Evolutionary conservation across 2,888 invertebrate species (phyloP), one percentile per base, ranked within the genome.

Genomic region (Acleris cristana): DNA sequence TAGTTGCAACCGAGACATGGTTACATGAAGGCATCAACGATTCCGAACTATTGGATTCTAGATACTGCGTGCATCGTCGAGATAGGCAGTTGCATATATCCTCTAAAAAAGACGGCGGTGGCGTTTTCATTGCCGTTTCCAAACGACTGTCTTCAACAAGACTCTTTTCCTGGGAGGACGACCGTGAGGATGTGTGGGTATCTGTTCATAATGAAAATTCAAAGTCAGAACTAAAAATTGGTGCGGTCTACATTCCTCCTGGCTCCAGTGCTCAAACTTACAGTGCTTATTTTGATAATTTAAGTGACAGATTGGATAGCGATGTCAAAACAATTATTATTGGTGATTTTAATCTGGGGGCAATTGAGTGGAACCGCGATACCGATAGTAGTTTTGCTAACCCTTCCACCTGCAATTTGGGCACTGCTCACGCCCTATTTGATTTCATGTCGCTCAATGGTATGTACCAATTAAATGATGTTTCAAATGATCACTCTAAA

Each of bases 31-130:
- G 49, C 10, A 49, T 49, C 5, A n/a, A 49, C 21, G 21, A 21
- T 1, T 21, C 21, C 1, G 21, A 21, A 21, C 21, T 21, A 21
- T 21, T 21, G 21, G 49, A 49, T 49, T n/a, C 6, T 10, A 49
- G 49, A 49, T 49, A 49, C 19, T 19, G 49, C 10, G n/a, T 49
- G n/a, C n/a, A 49, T 49, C 49, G 49, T 19, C 49, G 49, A n/a
- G 49, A 49, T 10, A 49, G 49, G 19, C 18, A 49, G 8, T 6
- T 49, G 3, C 3, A n/a, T 18, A 6, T n/a, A 5, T 18, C 49
- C 6, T 49, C 49, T 2, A 49, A 49, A 19, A 49, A 49, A 49
- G 49, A 49, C 10, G 49, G 49, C 19, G 19, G 49, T 8, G 49
- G 49, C 10, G 14, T 16, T 18, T 49, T 49, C 10, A 49, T 49